Evolutionary conservation across 2,888 invertebrate species (phyloP), one percentile per base, ranked within the genome.

Genomic region (Cenopis cana): DNA sequence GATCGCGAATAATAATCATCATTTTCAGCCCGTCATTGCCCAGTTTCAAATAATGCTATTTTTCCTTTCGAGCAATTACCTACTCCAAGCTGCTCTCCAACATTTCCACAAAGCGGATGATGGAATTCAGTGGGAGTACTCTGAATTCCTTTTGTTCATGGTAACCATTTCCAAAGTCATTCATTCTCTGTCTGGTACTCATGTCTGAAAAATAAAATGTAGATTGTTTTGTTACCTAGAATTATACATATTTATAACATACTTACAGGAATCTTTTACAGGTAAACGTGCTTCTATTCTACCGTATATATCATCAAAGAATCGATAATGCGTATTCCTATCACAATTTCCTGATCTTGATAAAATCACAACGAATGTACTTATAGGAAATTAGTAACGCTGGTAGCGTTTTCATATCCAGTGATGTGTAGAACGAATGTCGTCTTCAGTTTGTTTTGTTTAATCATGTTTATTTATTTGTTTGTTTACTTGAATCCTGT

Each of bases 301-400:
- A 24, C 24, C 4, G 4, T 24, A 24, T 1, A 36, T 62, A 20
- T 18, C 36, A 33, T 52, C 50, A 38, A 52, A 36, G 14, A 36
- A 46, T 33, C 49, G 24, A 49, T 60, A 49, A 29, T 24, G 61
- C 33, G 24, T 61, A 29, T 61, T 61, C 62, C 49, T 62, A 52
- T 62, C 52, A 52, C 17, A 52, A 12, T 33, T 33, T 36, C 29
- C 50, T 14, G 18, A 52, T 52, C 36, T 52, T 62, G 50, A 50
- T 50, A 36, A 62, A 12, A 50, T 50, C 46, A 29, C n/a, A 24
- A 46, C 29, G 60, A 60, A 60, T 62, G 62, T n/a, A n/a, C n/a
- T n/a, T n/a, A 62, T 52, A 20, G 50, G 62, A 62, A 62, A 62
- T 62, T 36, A 36, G 62, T 18, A 18, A 62, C 36, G 10, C 62